Evolutionary conservation across 2,113 vertebrate genomes (phyloP).

Genomic region (Phalacrocorax pelagicus): DNA sequence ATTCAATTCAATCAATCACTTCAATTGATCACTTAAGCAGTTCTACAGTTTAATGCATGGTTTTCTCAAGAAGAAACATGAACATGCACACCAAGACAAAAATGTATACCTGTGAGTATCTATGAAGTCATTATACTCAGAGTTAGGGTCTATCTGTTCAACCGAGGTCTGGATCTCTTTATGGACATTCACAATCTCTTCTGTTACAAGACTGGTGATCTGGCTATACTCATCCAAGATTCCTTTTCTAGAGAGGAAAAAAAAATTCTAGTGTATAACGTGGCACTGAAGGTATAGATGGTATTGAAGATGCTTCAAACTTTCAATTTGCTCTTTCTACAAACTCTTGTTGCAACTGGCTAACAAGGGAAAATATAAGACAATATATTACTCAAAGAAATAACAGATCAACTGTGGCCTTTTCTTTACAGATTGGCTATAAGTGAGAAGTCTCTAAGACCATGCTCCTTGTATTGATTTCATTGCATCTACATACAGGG

Average conservation of each 20-base stretch:
- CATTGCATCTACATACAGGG: not conserved
- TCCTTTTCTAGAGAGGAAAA: constrained; percentile 81
- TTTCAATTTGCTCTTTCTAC: not conserved
- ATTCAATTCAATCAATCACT: too few species aligned
- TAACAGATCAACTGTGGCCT: not conserved
- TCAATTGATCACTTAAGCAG: not conserved
- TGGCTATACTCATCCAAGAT: constrained; percentile 96
- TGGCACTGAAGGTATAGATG: not conserved
- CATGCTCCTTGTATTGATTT: not conserved
- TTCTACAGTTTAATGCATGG: not conserved
- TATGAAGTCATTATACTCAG: constrained; percentile 92
- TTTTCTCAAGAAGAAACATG: not conserved
- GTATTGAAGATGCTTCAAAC: not conserved
- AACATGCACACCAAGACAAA: not conserved
- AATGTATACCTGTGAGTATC: constrained; percentile 85
- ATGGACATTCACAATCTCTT: constrained; percentile 93
- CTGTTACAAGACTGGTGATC: constrained; percentile 93
- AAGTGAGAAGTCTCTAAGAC: not conserved
- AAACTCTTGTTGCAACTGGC: not conserved
- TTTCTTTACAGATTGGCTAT: not conserved
- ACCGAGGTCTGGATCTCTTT: constrained; percentile 90
- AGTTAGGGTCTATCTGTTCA: constrained; percentile 89
- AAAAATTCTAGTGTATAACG: constrained; percentile 7
- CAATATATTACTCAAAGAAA: not conserved
- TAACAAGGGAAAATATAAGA: not conserved